Evolutionary conservation across 2,888 invertebrate species (phyloP), one percentile per base, ranked within the genome.

Genomic region (Ectemnius lituratus): DNA sequence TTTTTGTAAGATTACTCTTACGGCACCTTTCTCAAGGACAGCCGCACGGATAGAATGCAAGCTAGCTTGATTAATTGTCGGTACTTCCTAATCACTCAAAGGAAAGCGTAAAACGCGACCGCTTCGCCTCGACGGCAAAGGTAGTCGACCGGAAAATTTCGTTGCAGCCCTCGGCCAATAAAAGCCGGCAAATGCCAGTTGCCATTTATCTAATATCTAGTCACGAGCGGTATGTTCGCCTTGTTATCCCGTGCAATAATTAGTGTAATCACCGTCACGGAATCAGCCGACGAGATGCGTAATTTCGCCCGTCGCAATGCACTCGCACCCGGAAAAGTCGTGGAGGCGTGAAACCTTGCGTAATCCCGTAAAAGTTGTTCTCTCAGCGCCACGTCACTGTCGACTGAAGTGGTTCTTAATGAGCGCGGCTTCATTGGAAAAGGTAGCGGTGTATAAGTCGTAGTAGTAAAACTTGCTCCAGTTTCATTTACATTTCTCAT

Each of bases 201-300:
- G 61, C 68, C 76, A 76, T 80, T 76, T 76, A 80, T 81, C 80
- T 81, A 79, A 80, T 80, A 80, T 79, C 80, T 81, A 78, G 81
- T 81, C 81, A 79, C 81, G 80, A 75, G 72, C 70, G 37, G 72
- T 62, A 64, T 74, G 65, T 16, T 16, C n/a, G 11, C 73, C 70
- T 70, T 73, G 74, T 62, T 76, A 70, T 75, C 63, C n/a, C 18
- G 37, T 57, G 70, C 72, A 74, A 78, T 78, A 78, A 78, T 75
- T 81, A 73, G 68, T 65, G 46, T 79, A 79, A 79, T 80, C 73
- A 72, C 63, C 65, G 18, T 67, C 37, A 27, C 8, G 58, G 52
- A 77, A 78, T 75, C 79, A 59, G 71, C 57, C 49, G 47, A 23
- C 52, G 45, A 56, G 67, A 65, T 16, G 68, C 18, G 67, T n/a